Evolutionary conservation across 2,113 vertebrate species (phyloP), one percentile per base, ranked within the genome.

Genomic region (Coryphaenoides rupestris): DNA sequence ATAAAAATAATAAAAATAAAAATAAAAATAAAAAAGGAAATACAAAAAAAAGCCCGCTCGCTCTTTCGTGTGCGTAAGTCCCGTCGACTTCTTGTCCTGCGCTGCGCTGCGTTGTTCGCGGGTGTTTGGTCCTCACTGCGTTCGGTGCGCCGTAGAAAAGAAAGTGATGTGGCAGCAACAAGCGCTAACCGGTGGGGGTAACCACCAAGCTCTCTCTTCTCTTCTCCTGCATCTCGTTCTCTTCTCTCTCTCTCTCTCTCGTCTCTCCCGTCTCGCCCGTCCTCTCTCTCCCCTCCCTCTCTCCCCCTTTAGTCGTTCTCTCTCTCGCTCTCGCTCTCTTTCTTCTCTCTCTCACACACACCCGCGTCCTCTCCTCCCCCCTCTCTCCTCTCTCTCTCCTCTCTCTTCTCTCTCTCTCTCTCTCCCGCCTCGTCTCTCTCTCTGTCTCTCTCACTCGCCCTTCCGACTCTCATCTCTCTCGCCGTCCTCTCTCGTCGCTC

Each of bases 91-190:
- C 9, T 40, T 40, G n/a, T 40, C 13, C 33, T 40, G 57, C 57
- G 13, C 4, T 21, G 15, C 17, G 28, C 28, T 40, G 62, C 21
- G 50, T 73, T 24, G 50, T 73, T 73, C 79, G 68, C 53, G 72
- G 74, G 60, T 67, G 68, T 60, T 60, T 73, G 61, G 73, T 75
- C 81, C 50, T 75, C 63, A 15, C 83, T 69, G 86, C 82, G 75
- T 79, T 67, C n/a, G 64, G 74, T 54, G 69, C 76, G 75, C 86
- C 75, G 73, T 22, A 19, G 19, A 33, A 40, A 68, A 19, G 19
- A 33, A 40, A 68, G 47, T 58, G 63, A 58, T 58, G 46, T 55
- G 47, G 55, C 54, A 55, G 62, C 24, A 40, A 50, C 52, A 24
- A 13, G 46, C 13, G 33, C 9, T 40, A 40, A n/a, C n/a, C 47